Conservation (phyloP, 2,797 vertebrate genomes). For the Lithobates sylvaticus region DNA sequence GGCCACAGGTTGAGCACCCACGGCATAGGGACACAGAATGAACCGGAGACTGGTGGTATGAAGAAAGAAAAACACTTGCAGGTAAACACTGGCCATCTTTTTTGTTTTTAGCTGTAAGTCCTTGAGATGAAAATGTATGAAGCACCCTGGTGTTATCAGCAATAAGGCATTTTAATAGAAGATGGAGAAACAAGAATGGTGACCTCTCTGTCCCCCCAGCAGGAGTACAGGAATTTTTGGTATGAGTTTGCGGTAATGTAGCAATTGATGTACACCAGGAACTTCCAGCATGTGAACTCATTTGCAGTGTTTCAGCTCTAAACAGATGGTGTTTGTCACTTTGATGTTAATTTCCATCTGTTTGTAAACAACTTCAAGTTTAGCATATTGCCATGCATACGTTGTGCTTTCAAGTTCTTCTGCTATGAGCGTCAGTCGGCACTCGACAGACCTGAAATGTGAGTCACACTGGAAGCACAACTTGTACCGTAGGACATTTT, state of each 20-base stretch:
- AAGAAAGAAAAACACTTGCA: too few relatives aligned
- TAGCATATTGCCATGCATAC: constrained; percentile 53
- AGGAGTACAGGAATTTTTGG: neutral
- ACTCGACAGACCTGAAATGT: constrained; percentile 24
- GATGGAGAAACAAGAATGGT: neutral
- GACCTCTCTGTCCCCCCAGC: neutral
- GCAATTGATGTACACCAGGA: neutral
- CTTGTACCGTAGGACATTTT: constrained; percentile 9
- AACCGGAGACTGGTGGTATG: too few relatives aligned
- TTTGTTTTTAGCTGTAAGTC: too few relatives aligned
- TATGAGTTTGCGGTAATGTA: neutral
- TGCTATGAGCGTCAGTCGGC: neutral
- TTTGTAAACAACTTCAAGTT: constrained; percentile 57
- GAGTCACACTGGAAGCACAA: constrained; percentile 28
- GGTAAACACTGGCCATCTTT: too few relatives aligned
- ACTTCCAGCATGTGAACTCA: constrained; percentile 33
- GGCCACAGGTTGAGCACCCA: too few relatives aligned
- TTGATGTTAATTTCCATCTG: constrained; percentile 61
- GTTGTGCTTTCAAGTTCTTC: constrained; percentile 20
- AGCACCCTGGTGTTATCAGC: too few relatives aligned
- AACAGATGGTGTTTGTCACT: constrained; percentile 62
- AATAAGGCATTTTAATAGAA: too few relatives aligned
- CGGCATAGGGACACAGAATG: too few relatives aligned
- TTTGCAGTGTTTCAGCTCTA: constrained; percentile 39
- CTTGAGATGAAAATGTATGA: too few relatives aligned